A percentile compares a stretch with the other conserved stretches of the same genome.
Evolutionary conservation across 2,888 invertebrate genomes (phyloP).

Genomic region (Melanophora roralis): DNA sequence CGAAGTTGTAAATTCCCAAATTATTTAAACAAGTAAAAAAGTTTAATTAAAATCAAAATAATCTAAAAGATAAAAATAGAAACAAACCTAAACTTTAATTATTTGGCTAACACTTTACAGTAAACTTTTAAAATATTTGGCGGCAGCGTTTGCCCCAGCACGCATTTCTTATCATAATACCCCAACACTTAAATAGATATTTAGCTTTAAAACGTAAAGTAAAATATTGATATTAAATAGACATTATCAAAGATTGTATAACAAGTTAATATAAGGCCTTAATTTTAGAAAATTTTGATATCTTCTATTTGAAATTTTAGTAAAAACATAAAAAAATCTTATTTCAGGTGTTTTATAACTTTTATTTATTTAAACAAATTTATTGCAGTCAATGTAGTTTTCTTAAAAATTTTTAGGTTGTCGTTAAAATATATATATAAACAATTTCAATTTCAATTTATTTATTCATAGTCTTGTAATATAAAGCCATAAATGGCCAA

Average conservation of each 20-base stretch:
- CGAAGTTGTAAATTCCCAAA: no score
- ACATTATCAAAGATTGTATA: background rate
- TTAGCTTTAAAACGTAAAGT: background rate
- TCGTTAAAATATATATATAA: slow-evolving; percentile 14
- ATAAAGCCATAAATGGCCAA: no score
- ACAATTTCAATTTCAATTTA: no score
- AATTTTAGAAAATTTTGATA: background rate
- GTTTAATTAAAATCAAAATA: no score
- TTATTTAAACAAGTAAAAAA: no score
- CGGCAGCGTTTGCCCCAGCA: slow-evolving; percentile 20
- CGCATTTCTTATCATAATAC: slow-evolving; percentile 52
- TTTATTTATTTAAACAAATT: slow-evolving; percentile 35
- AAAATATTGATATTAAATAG: background rate
- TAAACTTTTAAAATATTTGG: background rate
- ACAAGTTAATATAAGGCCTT: background rate
- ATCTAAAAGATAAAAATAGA: no score
- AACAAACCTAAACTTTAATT: no score
- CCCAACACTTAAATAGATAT: slow-evolving; percentile 27
- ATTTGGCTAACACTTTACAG: no score
- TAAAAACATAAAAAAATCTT: no score
- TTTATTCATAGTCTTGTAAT: no score
- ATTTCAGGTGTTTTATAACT: no score
- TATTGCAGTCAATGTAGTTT: slow-evolving; percentile 20
- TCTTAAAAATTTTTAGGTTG: background rate
- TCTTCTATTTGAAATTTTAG: background rate